Conservation (phyloP, 2,113 vertebrate species). For the Paramisgurnus dabryanus region DNA sequence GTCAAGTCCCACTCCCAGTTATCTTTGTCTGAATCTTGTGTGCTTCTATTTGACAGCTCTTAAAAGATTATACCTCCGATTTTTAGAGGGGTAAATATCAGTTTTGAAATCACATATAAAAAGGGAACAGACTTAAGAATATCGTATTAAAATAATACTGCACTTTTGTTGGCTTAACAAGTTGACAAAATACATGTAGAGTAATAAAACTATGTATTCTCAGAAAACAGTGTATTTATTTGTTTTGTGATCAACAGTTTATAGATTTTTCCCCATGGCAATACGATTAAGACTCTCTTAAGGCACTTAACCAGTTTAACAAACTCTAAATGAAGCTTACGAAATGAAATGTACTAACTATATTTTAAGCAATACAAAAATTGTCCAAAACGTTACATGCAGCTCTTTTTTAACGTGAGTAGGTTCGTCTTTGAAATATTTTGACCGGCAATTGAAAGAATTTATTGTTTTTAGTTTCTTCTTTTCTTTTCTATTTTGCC, state of each 20-base stretch:
- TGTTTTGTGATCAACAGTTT: background rate
- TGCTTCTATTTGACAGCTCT: background rate
- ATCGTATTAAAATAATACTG: constrained; percentile 39
- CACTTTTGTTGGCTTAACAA: constrained; percentile 47
- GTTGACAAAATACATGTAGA: constrained; percentile 35
- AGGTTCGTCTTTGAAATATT: no score
- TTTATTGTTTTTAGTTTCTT: no score
- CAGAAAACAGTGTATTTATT: constrained; percentile 1
- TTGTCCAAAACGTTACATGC: no score
- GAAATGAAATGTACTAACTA: no score
- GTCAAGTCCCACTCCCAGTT: background rate
- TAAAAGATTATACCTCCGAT: background rate
- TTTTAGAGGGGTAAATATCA: constrained; percentile 5
- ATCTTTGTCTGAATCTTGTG: constrained; percentile 2
- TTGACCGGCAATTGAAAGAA: no score
- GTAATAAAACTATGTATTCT: constrained; percentile 45
- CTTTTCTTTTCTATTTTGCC: no score
- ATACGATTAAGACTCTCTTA: no score
- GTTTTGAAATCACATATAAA: constrained; percentile 22
- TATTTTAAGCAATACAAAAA: no score
- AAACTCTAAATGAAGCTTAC: no score
- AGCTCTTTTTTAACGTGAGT: no score
- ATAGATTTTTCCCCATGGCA: no score
- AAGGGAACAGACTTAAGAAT: background rate
- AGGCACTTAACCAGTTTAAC: no score